Evolutionary conservation across 92 coral and sea anemone genomes (phyloP).

Genomic region (Epizoanthus fatuus): DNA sequence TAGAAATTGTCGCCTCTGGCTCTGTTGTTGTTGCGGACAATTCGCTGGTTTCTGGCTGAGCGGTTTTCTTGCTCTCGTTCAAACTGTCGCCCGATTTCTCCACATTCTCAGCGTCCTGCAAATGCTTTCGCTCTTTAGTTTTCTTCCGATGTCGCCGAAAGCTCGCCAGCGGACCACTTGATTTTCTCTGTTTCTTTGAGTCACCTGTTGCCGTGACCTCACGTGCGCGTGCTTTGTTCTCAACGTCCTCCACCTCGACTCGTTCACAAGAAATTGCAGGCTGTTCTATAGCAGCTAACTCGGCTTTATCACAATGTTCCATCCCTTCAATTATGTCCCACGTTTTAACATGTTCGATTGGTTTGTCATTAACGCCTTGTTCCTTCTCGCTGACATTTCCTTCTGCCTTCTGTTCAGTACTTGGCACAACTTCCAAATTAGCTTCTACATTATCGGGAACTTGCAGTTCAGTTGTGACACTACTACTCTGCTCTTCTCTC

Average conservation of each 20-base stretch:
- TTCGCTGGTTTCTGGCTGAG: not conserved
- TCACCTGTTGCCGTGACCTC: constrained; percentile 38
- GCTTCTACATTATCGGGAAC: not conserved
- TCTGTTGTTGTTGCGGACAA: not conserved
- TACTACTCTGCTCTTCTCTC: not conserved
- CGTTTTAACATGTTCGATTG: not conserved
- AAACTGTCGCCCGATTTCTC: not conserved
- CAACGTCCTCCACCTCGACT: constrained; percentile 12
- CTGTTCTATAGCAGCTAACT: constrained; percentile 15
- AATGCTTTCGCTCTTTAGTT: not conserved
- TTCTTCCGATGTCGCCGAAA: constrained; percentile 33
- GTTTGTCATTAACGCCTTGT: not conserved
- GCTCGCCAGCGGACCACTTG: constrained; percentile 36
- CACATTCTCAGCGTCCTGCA: not conserved
- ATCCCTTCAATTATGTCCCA: not conserved
- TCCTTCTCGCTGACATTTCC: constrained; percentile 1
- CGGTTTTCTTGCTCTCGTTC: constrained; percentile 15
- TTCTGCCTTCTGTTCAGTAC: not conserved
- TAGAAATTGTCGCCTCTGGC: not conserved
- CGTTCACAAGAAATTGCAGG: constrained; percentile 13
- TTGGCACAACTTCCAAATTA: not conserved
- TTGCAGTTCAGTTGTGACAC: not conserved
- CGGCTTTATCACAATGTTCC: not conserved
- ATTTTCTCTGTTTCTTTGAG: constrained; percentile 35
- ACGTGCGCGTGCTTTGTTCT: constrained; percentile 29